These are phyloP conservation scores for Lordiphosa andalusiaca DNA, from an alignment of 2,888 invertebrate genomes.

Conservation along the genomic window DNA sequence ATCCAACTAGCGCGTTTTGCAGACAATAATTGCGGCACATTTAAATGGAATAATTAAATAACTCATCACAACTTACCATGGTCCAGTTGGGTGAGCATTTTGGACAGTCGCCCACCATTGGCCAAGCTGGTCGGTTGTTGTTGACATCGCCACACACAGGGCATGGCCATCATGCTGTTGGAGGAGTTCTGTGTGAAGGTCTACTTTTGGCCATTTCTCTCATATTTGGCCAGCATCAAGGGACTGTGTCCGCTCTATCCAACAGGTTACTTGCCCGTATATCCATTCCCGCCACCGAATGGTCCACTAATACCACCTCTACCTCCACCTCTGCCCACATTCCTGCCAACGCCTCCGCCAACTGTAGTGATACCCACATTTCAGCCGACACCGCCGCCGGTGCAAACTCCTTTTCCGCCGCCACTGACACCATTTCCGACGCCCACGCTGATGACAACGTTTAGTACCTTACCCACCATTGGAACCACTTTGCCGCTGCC, in stretches of 20 bases:
- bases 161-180: constrained; percentile 57
- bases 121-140: constrained; percentile 25
- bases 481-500: constrained; percentile 37
- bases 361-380: constrained; percentile 46
- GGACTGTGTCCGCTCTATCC: constrained; percentile 76
- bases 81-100: constrained; percentile 35
- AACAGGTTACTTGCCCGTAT: constrained; percentile 71
- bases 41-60: constrained; percentile 52
- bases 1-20: constrained; percentile 5
- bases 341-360: constrained; percentile 20
- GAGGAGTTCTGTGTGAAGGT: constrained; percentile 78
- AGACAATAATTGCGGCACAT: constrained; percentile 35
- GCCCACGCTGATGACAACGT: constrained; percentile 19
- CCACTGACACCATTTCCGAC: too few species aligned
- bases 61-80: constrained; percentile 31
- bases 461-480: constrained; percentile 17
- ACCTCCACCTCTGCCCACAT: constrained; percentile 9
- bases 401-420: constrained; percentile 31
- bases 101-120: constrained; percentile 44
- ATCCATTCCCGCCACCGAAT: constrained; percentile 67
- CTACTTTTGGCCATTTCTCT: constrained; percentile 78
- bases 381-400: constrained; percentile 54
- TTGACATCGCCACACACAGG: not conserved
- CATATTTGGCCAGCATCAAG: constrained; percentile 78
- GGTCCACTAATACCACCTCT: constrained; percentile 45